These are phyloP conservation scores for Meleagris gallopavo DNA, from an alignment of 2,113 vertebrate species.

Conservation along the genomic window DNA sequence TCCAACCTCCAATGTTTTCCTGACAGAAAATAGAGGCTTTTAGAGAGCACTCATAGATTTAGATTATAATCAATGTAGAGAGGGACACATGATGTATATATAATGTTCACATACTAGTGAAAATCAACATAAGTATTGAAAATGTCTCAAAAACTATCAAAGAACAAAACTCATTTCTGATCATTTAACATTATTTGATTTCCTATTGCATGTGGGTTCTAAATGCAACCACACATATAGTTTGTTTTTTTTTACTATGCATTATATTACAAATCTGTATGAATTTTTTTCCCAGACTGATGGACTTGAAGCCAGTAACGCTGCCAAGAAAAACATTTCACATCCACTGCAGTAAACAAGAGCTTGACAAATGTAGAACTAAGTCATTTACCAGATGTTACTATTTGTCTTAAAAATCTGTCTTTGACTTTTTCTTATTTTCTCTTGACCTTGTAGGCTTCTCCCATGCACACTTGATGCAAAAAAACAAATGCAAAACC, in stretches of 20 bases:
- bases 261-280: constrained; percentile 41
- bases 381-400: constrained; percentile 82
- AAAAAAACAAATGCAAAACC: constrained; percentile 49
- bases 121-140: neutral
- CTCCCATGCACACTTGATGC: constrained; percentile 72
- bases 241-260: neutral
- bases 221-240: neutral
- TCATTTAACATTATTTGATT: neutral
- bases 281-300: constrained; percentile 59
- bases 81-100: neutral
- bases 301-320: constrained; percentile 19
- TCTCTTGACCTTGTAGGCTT: constrained; percentile 82
- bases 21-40: neutral
- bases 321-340: constrained; percentile 79
- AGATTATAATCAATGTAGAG: neutral
- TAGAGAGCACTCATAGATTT: neutral
- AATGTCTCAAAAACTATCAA: neutral
- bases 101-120: neutral
- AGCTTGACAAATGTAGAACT: constrained; percentile 66
- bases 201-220: neutral
- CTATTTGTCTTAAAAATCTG: constrained; percentile 80
- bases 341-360: constrained; percentile 65
- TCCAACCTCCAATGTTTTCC: neutral
- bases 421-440: constrained; percentile 82
- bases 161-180: neutral